Evolutionary conservation across 2,797 vertebrate species (phyloP).

Genomic region (Gymnocypris eckloni): DNA sequence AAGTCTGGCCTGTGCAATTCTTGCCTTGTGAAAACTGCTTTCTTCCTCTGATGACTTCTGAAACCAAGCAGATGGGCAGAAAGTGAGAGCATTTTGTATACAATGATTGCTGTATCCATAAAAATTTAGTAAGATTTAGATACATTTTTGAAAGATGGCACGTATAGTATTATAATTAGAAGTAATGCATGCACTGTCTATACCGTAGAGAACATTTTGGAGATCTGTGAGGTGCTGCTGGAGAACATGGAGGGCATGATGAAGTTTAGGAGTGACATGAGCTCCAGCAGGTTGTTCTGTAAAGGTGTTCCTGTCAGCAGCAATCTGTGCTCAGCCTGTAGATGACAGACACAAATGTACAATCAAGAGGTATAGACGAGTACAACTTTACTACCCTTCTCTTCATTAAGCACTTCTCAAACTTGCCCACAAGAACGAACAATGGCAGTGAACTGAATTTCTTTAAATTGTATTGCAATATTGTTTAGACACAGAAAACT

Average conservation of each 20-base stretch:
- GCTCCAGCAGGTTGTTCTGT: conserved; percentile 95
- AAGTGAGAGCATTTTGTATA: not conserved
- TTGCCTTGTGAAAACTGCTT: conserved; percentile 90
- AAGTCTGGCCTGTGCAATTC: conserved; percentile 89
- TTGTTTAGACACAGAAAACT: not conserved
- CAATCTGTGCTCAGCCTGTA: conserved; percentile 89
- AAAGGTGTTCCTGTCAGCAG: conserved; percentile 95
- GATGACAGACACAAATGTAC: conserved; percentile 1
- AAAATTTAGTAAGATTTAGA: not conserved
- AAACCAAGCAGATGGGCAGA: not conserved
- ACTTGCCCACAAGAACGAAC: not conserved
- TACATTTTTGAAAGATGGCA: not conserved
- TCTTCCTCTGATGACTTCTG: conserved; percentile 93
- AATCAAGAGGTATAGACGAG: not conserved
- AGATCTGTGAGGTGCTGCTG: conserved; percentile 89
- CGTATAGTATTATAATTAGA: not conserved
- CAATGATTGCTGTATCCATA: not conserved
- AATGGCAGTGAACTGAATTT: not conserved
- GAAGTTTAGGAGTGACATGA: conserved; percentile 97
- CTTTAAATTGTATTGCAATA: not conserved
- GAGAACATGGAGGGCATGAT: conserved; percentile 99
- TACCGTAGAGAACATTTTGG: conserved; percentile 93
- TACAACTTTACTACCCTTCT: not conserved
- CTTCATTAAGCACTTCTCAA: not conserved
- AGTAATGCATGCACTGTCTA: not conserved